Conservation (phyloP, 2,888 invertebrate species). For the Morpho deidamia region DNA sequence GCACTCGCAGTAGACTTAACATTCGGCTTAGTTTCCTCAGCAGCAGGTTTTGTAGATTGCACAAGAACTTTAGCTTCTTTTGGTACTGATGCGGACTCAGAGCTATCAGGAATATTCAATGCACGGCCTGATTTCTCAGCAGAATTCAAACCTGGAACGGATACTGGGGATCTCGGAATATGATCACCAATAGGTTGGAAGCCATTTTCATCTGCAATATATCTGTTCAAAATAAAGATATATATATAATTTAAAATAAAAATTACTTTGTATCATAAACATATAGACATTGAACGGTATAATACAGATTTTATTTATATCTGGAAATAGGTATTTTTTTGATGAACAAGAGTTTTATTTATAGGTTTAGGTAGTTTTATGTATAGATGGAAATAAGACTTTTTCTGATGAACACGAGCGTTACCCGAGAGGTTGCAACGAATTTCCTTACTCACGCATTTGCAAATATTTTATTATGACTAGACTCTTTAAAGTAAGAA, state of each 20-base stretch:
- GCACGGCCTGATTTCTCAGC: slow-evolving; percentile 42
- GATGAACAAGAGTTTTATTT: too few relatives aligned
- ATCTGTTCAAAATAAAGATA: slow-evolving; percentile 47
- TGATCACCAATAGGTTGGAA: slow-evolving; percentile 83
- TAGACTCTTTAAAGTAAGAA: neutral
- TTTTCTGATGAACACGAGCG: too few relatives aligned
- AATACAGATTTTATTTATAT: too few relatives aligned
- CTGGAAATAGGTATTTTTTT: too few relatives aligned
- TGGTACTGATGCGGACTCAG: slow-evolving; percentile 33
- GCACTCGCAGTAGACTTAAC: slow-evolving; percentile 2
- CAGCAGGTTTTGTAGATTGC: slow-evolving; percentile 8
- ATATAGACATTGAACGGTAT: too few relatives aligned
- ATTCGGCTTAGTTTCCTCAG: neutral
- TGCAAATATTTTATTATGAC: neutral
- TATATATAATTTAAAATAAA: too few relatives aligned
- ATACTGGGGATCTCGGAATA: slow-evolving; percentile 63
- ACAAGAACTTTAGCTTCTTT: slow-evolving; percentile 20
- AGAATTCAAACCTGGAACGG: slow-evolving; percentile 23
- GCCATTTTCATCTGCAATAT: slow-evolving; percentile 85
- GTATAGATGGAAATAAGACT: too few relatives aligned
- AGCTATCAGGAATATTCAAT: slow-evolving; percentile 34
- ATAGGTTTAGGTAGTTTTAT: too few relatives aligned
- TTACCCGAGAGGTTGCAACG: too few relatives aligned
- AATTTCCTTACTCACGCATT: too few relatives aligned
- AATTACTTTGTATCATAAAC: too few relatives aligned